A percentile compares a stretch with the other conserved stretches of the same genome.
These are phyloP conservation scores for Heliothis peltigera DNA, from an alignment of 2,888 invertebrate species.

Conservation along the genomic window DNA sequence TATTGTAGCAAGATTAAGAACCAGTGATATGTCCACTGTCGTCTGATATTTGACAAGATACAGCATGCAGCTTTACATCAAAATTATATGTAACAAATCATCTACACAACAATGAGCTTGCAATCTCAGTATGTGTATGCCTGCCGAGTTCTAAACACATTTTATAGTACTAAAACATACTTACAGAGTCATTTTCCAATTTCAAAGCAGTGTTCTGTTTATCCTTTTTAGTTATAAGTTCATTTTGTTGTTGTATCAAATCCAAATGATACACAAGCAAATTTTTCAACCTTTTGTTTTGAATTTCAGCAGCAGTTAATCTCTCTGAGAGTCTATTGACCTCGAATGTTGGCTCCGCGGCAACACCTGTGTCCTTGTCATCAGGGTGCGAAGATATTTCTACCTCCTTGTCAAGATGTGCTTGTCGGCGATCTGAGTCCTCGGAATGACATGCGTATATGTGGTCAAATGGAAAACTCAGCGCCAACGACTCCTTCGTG, in stretches of 20 bases:
- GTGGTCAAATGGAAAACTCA: conserved; percentile 92
- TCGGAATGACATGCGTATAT: conserved; percentile 92
- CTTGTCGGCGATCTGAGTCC: conserved; percentile 73
- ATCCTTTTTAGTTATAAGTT: conserved; percentile 94
- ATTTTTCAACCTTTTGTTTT: conserved; percentile 93
- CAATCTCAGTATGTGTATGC: neutral
- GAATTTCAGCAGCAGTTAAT: conserved; percentile 82
- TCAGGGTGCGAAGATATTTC: conserved; percentile 78
- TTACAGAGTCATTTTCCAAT: conserved; percentile 95
- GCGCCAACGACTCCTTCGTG: conserved; percentile 86
- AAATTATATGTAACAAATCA: neutral
- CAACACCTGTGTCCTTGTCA: conserved; percentile 68
- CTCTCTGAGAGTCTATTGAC: conserved; percentile 72
- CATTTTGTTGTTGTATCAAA: conserved; percentile 97
- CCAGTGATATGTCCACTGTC: neutral
- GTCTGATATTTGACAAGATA: neutral
- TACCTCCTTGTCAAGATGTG: conserved; percentile 81
- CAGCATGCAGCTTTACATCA: neutral
- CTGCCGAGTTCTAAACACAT: neutral
- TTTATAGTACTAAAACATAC: conserved; percentile 56
- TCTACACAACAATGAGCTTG: neutral
- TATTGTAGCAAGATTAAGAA: neutral
- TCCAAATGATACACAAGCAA: conserved; percentile 95
- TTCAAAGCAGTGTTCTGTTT: conserved; percentile 92
- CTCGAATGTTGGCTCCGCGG: conserved; percentile 62